Conservation (phyloP, 2,113 vertebrate genomes). For the Hydrolagus affinis region DNA sequence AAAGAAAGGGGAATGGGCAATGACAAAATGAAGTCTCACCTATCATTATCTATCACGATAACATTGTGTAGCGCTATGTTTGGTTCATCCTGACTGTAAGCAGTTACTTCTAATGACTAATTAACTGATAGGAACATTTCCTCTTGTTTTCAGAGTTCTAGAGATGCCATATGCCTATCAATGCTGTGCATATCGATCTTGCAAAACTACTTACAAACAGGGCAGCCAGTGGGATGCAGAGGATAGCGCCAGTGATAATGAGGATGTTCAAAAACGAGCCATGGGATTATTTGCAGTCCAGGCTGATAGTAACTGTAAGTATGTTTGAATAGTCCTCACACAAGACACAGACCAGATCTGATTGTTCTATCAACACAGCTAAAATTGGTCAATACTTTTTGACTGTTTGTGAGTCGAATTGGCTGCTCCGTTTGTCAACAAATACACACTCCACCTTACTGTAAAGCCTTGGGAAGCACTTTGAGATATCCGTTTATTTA, state of each 20-base stretch:
- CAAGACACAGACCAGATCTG: background rate
- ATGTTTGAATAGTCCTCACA: background rate
- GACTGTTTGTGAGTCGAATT: too few relatives aligned
- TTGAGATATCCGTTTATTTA: too few relatives aligned
- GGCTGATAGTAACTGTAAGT: slow-evolving; percentile 75
- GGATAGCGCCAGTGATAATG: slow-evolving; percentile 57
- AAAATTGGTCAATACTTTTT: too few relatives aligned
- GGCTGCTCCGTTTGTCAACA: too few relatives aligned
- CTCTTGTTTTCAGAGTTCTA: slow-evolving; percentile 60
- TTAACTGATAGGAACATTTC: slow-evolving; percentile 11
- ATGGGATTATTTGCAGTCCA: slow-evolving; percentile 64
- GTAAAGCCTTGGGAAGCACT: too few relatives aligned
- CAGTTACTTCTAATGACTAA: too few relatives aligned
- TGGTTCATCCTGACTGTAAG: too few relatives aligned
- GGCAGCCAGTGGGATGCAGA: slow-evolving; percentile 63
- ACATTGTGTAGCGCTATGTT: too few relatives aligned
- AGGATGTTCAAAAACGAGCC: slow-evolving; percentile 67
- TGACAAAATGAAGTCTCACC: too few relatives aligned
- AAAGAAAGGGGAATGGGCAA: too few relatives aligned
- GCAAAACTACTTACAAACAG: slow-evolving; percentile 62
- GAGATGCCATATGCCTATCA: slow-evolving; percentile 91
- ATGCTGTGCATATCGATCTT: slow-evolving; percentile 80
- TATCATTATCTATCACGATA: too few relatives aligned
- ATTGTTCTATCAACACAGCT: background rate
- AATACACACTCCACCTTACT: too few relatives aligned